Percentiles rank a stretch among this genome's conserved stretches.
phyloP scores from a whole-genome alignment of 2,797 vertebrate species.

The Manis javanica region DNA sequence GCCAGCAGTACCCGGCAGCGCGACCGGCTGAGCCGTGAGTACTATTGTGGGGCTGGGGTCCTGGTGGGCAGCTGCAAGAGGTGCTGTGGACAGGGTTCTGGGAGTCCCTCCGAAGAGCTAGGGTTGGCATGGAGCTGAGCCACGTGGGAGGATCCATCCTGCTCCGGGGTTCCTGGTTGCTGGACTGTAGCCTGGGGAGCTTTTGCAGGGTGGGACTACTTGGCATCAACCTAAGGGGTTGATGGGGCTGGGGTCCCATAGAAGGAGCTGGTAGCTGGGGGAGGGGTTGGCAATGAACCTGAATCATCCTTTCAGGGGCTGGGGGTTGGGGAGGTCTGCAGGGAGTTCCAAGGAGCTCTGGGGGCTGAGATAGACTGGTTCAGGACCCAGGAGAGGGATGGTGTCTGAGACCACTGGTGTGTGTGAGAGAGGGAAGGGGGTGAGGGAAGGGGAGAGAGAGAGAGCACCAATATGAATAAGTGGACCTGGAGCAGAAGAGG shows the following conservation, averaged over 20 bases:
- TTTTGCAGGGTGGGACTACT: neutral
- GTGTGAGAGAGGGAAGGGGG: neutral
- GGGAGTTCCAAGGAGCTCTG: slow-evolving; percentile 20
- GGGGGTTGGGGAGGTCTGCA: neutral
- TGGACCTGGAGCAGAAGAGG: neutral
- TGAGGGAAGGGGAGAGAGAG: neutral
- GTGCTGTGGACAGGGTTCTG: neutral
- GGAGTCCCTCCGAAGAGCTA: slow-evolving; percentile 22
- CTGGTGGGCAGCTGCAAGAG: neutral
- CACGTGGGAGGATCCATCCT: slow-evolving; percentile 66
- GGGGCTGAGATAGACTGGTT: neutral
- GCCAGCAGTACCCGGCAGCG: slow-evolving; percentile 92
- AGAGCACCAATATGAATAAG: neutral
- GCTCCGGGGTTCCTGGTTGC: neutral
- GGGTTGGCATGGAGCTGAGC: slow-evolving; percentile 57
- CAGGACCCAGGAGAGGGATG: slow-evolving; percentile 53
- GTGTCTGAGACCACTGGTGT: neutral
- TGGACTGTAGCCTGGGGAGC: neutral
- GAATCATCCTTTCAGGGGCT: neutral
- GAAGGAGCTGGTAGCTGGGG: neutral
- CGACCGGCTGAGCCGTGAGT: slow-evolving; percentile 82
- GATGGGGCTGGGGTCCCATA: neutral
- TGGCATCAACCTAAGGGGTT: neutral
- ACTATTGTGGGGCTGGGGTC: slow-evolving; percentile 48
- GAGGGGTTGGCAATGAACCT: neutral